Base-by-base conservation (phyloP, 2,888 invertebrate genomes). In the Aproaerema taeniolella region DNA sequence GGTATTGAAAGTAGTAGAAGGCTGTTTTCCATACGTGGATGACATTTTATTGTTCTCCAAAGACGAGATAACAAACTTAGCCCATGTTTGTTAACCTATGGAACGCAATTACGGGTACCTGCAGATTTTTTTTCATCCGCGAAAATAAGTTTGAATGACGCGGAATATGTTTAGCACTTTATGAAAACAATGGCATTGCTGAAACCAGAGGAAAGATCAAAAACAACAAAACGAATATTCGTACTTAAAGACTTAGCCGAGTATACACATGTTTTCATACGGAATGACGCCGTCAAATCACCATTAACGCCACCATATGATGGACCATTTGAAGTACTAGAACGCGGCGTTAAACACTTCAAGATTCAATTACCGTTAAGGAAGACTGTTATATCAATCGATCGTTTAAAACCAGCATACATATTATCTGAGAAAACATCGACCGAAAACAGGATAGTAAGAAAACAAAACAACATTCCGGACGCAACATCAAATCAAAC, bases 271-370 rank as follows among this genome's bases (percentile, higher is more conserved):
- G 35, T 44, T 8, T 47, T 44, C 13, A 11, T 50, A 8, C 30
- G 45, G 0, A 34, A 44, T n/a, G 48, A 50, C 14, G 16, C 44
- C 1, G 39, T 50, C 4, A 15, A 39, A 14, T 30, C 29, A 14
- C 31, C 45, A 1, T 17, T 50, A 1, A 26, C 43, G 17, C 37
- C 46, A 7, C 46, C 50, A 2, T 46, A 46, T 15, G 41, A 46
- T 2, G 49, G 49, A 3, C 49, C 51, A 10, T 42, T 24, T n/a
- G 10, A 13, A 9, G 47, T 47, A 2, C 10, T 47, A 15, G 26
- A 32, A 2, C 26, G 41, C 7, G 14, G 17, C 7, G 4, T 6
- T 4, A 46, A 46, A 24, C 31, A 35, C 26, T 43, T 41, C 24
- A 11, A 28, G 4, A 14, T 46, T 7, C 43, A 41, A n/a, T 13